Percentiles rank a stretch among this genome's conserved stretches.
Evolutionary conservation across 2,888 invertebrate species (phyloP).

Genomic region (Tetrapedia diversipes): DNA sequence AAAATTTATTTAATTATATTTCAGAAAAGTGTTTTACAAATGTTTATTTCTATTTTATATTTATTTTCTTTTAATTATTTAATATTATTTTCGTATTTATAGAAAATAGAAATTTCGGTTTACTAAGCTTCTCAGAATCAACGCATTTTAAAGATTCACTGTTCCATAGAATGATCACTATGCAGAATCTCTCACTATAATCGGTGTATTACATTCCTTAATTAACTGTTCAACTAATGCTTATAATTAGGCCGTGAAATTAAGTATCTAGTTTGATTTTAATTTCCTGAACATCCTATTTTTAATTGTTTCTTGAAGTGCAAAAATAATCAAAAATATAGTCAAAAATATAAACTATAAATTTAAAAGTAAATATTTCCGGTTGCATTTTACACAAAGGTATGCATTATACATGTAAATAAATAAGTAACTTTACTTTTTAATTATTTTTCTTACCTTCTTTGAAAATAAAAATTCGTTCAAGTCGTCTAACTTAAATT

Average conservation of each 20-base stretch:
- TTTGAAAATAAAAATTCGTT: too few species aligned
- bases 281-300: constrained; percentile 55
- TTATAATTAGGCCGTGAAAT: constrained; percentile 82
- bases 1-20: constrained; percentile 1
- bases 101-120: constrained; percentile 39
- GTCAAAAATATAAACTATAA: constrained; percentile 18
- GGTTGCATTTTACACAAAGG: background rate
- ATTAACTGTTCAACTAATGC: constrained; percentile 80
- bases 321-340: constrained; percentile 2
- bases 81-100: constrained; percentile 24
- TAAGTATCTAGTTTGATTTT: constrained; percentile 72
- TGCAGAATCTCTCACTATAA: constrained; percentile 75
- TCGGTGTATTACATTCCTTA: constrained; percentile 79
- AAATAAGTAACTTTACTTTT: constrained; percentile 20
- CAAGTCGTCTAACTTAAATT: background rate
- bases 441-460: background rate
- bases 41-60: constrained; percentile 4
- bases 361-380: background rate
- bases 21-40: background rate
- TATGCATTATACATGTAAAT: background rate
- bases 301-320: constrained; percentile 19
- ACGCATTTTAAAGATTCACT: constrained; percentile 68
- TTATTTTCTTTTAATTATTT: constrained; percentile 15
- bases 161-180: constrained; percentile 77
- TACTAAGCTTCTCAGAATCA: constrained; percentile 30